A percentile compares a stretch with the other conserved stretches of the same genome.
Evolutionary conservation across 2,113 vertebrate species (phyloP).

Genomic region (Crotophaga sulcirostris): DNA sequence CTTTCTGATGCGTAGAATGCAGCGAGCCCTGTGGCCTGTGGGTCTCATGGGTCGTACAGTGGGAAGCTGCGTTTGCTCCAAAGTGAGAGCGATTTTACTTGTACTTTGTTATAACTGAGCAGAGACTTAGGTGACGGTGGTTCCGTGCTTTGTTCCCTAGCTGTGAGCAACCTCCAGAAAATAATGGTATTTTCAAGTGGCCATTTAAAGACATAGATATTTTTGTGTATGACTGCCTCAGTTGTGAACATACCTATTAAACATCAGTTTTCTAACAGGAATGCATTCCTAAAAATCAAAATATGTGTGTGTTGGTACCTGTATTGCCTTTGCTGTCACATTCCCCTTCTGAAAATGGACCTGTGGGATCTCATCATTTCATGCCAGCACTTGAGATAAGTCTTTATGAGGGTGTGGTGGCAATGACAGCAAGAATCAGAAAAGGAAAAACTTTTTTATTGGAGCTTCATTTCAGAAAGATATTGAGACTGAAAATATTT

Average conservation of each 20-base stretch:
- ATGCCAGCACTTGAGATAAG: neutral
- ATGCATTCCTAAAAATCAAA: neutral
- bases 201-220: neutral
- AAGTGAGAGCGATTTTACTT: neutral
- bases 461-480: neutral
- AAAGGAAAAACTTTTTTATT: neutral
- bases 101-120: accelerated
- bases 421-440: neutral
- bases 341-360: neutral
- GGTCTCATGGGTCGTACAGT: neutral
- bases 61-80: neutral
- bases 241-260: neutral
- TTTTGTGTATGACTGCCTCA: neutral
- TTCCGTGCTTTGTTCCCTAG: neutral
- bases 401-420: neutral
- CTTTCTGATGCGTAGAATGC: accelerated
- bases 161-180: neutral
- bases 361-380: neutral
- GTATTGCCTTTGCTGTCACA: neutral
- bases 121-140: accelerated
- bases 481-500: neutral
- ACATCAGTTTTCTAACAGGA: neutral
- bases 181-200: neutral
- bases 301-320: accelerated
- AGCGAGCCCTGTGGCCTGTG: accelerated